These are phyloP conservation scores for Allygus modestus DNA, from an alignment of 2,888 invertebrate species.

Conservation along the genomic window DNA sequence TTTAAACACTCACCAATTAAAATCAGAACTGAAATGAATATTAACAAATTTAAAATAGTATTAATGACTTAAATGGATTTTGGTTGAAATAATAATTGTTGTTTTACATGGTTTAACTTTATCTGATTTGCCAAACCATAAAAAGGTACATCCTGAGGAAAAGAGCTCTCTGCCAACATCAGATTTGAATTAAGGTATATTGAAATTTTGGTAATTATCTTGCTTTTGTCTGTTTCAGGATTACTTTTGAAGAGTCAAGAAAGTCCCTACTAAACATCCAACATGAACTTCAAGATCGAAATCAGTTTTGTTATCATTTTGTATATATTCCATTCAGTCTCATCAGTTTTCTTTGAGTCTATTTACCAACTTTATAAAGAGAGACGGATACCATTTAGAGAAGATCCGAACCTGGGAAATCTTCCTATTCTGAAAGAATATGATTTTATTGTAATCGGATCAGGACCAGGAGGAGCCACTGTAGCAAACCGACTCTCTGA, in stretches of 20 bases:
- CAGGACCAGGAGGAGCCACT: constrained; percentile 84
- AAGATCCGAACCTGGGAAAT: constrained; percentile 68
- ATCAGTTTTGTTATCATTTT: background rate
- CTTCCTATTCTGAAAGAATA: constrained; percentile 68
- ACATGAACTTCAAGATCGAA: background rate
- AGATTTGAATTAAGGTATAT: too few species aligned
- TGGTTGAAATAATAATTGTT: too few species aligned
- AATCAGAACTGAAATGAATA: too few species aligned
- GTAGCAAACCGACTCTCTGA: constrained; percentile 84
- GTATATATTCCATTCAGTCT: background rate
- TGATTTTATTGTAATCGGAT: constrained; percentile 76
- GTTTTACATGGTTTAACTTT: too few species aligned
- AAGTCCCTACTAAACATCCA: background rate
- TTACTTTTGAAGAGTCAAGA: background rate
- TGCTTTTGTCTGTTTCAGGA: constrained; percentile 10
- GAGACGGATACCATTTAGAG: constrained; percentile 68
- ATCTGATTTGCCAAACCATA: too few species aligned
- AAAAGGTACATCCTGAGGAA: too few species aligned
- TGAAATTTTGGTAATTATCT: too few species aligned
- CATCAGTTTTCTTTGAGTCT: constrained; percentile 51
- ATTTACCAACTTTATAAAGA: constrained; percentile 67
- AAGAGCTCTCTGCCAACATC: too few species aligned
- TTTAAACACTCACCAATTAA: too few species aligned
- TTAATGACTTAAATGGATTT: too few species aligned
- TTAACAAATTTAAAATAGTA: too few species aligned